Conservation (phyloP, 2,797 vertebrate genomes). For the Tapirus indicus region DNA sequence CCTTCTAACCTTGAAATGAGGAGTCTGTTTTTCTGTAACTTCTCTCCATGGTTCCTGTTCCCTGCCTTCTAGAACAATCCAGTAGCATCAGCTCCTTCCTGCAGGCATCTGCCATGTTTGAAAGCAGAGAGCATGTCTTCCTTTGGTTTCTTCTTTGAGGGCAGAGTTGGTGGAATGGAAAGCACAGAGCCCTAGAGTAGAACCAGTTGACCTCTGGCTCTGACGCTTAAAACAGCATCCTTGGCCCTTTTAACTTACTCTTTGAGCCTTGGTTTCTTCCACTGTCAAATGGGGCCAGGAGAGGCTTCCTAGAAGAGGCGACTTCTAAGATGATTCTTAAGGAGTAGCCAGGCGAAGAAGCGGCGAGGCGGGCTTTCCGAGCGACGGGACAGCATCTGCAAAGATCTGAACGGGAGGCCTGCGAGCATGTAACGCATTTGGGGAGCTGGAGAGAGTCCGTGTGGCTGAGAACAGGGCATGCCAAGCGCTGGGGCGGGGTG, state of each 20-base stretch:
- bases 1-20: not conserved
- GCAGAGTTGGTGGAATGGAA: not conserved
- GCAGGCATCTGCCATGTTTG: not conserved
- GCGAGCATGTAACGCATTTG: fast-evolving
- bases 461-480: conserved; percentile 47
- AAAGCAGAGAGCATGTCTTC: not conserved
- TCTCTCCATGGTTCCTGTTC: not conserved
- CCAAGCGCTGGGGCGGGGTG: conserved; percentile 68
- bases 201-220: not conserved
- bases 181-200: not conserved
- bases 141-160: not conserved
- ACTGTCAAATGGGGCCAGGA: not conserved
- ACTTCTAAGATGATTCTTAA: not conserved
- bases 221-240: not conserved
- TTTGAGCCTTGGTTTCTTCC: conserved; percentile 1
- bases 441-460: not conserved
- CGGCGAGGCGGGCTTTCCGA: fast-evolving
- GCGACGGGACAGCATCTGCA: not conserved
- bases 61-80: not conserved
- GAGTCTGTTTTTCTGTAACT: not conserved
- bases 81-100: not conserved
- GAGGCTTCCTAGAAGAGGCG: not conserved
- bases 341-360: not conserved
- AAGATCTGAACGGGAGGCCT: not conserved
- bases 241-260: not conserved